Percentiles rank a stretch among this genome's conserved stretches.
Conservation (phyloP, 2,888 invertebrate species). For the Platynereis dumerilii region DNA sequence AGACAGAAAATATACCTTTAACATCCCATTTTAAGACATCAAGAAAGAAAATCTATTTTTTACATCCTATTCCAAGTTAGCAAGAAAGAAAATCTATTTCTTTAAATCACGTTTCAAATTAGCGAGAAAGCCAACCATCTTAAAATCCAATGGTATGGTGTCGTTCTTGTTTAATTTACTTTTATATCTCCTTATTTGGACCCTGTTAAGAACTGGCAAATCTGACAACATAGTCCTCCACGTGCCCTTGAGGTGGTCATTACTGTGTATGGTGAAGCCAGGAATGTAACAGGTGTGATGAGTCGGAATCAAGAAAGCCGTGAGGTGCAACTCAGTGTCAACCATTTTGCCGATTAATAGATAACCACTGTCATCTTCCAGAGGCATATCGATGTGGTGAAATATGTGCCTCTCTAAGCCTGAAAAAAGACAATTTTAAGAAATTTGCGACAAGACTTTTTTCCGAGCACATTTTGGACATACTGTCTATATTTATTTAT, state of each 20-base stretch:
- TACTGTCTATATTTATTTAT: no score
- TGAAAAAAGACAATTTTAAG: no score
- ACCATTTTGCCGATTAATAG: constrained; percentile 38
- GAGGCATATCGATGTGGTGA: constrained; percentile 40
- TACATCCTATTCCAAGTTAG: no score
- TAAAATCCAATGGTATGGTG: not conserved
- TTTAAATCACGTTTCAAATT: no score
- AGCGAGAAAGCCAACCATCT: no score
- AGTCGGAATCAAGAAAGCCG: constrained; percentile 32
- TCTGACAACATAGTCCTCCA: constrained; percentile 42
- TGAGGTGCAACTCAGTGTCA: not conserved
- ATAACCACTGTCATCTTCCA: constrained; percentile 36
- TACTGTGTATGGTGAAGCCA: constrained; percentile 25
- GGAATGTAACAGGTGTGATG: constrained; percentile 31
- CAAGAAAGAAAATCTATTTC: no score
- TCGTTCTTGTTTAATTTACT: not conserved
- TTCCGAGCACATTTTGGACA: no score
- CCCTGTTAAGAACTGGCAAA: constrained; percentile 37
- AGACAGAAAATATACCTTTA: no score
- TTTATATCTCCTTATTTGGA: constrained; percentile 22
- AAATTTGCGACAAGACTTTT: no score
- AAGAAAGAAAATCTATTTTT: no score
- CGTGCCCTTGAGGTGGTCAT: constrained; percentile 36
- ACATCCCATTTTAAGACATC: no score
- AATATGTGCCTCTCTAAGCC: constrained; percentile 40